Conservation (phyloP, 2,113 vertebrate genomes). For the Epinephelus cyanopodus region DNA sequence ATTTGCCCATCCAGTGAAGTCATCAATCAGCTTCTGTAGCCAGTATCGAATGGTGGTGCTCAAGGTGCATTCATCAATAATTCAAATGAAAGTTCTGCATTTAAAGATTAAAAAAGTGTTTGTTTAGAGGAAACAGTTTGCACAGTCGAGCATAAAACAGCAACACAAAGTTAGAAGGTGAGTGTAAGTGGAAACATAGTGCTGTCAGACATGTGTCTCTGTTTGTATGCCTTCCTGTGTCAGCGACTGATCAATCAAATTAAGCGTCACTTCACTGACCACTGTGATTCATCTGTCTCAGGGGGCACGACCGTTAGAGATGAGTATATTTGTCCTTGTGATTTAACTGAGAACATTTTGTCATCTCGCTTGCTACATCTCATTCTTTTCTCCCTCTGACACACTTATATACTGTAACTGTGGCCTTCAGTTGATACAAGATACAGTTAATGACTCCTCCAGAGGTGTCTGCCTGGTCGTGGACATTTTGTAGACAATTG, state of each 20-base stretch:
- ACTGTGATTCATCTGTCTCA: conserved; percentile 28
- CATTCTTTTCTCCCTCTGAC: conserved; percentile 19
- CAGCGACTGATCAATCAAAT: conserved; percentile 8
- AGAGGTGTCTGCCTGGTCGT: not conserved
- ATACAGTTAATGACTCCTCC: not conserved
- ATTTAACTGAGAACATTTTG: conserved; percentile 44
- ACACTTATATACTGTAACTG: not conserved
- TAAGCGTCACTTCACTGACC: conserved; percentile 1
- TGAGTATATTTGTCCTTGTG: conserved; percentile 19
- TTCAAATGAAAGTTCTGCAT: not conserved
- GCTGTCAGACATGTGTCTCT: not conserved
- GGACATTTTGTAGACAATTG: not conserved
- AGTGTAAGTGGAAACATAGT: not conserved
- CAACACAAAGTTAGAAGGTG: not conserved
- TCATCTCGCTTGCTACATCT: conserved; percentile 4
- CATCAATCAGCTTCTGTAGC: conserved; percentile 5
- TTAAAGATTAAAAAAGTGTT: not conserved
- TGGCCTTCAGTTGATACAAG: not conserved
- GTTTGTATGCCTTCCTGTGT: not conserved
- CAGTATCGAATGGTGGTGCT: not conserved
- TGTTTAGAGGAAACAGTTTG: not conserved
- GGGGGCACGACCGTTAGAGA: not conserved
- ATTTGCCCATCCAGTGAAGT: not conserved
- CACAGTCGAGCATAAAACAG: not conserved
- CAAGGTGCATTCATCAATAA: not conserved